Evolutionary conservation across 2,113 vertebrate genomes (phyloP).

Genomic region (Jacana jacana): DNA sequence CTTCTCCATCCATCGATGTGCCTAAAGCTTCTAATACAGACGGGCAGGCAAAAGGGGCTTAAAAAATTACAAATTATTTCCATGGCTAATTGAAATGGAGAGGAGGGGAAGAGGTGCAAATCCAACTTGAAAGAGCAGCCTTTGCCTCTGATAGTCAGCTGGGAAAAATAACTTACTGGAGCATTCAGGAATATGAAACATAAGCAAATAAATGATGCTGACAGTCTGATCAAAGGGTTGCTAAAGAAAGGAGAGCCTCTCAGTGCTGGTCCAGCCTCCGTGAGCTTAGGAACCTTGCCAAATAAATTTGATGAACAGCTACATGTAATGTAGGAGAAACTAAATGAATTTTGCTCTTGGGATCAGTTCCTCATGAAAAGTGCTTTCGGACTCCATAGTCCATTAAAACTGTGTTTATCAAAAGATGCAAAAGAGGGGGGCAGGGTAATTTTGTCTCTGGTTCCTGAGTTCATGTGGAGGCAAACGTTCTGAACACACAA

Average conservation of each 20-base stretch:
- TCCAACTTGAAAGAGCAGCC: conserved; percentile 26
- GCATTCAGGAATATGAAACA: background rate
- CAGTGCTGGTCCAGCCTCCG: background rate
- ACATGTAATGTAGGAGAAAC: background rate
- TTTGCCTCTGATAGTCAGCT: background rate
- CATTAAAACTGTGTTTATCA: background rate
- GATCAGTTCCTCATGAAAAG: background rate
- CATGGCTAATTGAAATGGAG: background rate
- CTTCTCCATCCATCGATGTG: background rate
- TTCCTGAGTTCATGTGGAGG: background rate
- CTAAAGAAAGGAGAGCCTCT: background rate
- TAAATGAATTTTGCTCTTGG: conserved; percentile 12
- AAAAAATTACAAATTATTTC: background rate
- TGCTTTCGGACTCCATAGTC: background rate
- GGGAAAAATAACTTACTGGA: background rate
- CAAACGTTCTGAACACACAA: background rate
- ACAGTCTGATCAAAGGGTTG: conserved; percentile 26
- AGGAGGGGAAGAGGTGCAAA: background rate
- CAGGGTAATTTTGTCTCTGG: background rate
- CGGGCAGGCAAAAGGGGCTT: background rate
- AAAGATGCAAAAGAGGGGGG: background rate
- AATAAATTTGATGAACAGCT: background rate
- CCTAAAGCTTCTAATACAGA: background rate
- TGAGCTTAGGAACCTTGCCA: background rate
- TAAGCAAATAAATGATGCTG: conserved; percentile 15